These are phyloP conservation scores for Eulacestoma nigropectus DNA, from an alignment of 2,113 vertebrate species.

Conservation along the genomic window DNA sequence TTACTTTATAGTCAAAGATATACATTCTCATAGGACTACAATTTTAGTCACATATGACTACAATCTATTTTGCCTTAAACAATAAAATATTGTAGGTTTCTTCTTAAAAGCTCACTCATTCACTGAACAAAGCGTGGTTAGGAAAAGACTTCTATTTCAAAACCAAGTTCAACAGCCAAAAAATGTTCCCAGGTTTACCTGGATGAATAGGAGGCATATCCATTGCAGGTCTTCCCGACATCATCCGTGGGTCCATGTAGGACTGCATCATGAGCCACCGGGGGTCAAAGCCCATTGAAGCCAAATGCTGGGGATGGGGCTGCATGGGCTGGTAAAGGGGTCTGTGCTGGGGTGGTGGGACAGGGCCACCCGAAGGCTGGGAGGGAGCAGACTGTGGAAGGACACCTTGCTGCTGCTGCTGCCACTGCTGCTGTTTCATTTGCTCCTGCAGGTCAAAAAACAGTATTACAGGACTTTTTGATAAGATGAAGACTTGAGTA, in stretches of 20 bases:
- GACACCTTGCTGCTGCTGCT: constrained; percentile 85
- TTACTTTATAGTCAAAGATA: neutral
- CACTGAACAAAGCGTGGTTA: neutral
- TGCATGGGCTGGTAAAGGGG: constrained; percentile 92
- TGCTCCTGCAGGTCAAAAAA: constrained; percentile 81
- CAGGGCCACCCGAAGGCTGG: constrained; percentile 81
- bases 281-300: constrained; percentile 97
- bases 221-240: constrained; percentile 89
- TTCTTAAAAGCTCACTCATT: neutral
- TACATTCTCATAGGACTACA: neutral
- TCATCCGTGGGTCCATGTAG: constrained; percentile 97
- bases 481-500: neutral
- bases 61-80: neutral
- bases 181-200: constrained; percentile 50
- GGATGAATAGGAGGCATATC: constrained; percentile 92
- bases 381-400: constrained; percentile 80
- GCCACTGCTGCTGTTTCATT: constrained; percentile 86
- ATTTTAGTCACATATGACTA: neutral
- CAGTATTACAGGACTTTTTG: neutral
- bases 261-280: constrained; percentile 99
- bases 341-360: constrained; percentile 87
- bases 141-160: neutral
- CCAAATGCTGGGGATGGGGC: constrained; percentile 91
- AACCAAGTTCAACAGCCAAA: neutral
- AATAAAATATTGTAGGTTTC: neutral